These are phyloP conservation scores for Macrosteles quadrilineatus DNA, from an alignment of 1,140 invertebrate species.

Conservation along the genomic window DNA sequence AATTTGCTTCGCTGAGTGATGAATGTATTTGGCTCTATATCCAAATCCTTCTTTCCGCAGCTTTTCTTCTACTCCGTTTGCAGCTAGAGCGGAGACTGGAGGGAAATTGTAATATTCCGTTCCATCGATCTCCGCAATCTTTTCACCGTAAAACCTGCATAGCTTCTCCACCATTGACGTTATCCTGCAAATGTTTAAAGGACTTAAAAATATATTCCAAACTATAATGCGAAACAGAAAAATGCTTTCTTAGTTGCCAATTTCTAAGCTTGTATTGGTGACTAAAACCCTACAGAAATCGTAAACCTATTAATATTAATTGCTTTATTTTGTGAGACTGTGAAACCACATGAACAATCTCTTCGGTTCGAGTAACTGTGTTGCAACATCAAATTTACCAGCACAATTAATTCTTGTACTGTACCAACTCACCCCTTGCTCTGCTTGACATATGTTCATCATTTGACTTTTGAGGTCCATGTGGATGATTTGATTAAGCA, in stretches of 20 bases:
- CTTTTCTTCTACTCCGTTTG: conserved; percentile 64
- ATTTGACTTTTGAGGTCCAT: too few relatives aligned
- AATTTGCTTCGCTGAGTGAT: conserved; percentile 70
- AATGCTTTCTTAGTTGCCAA: conserved; percentile 12
- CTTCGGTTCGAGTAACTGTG: too few relatives aligned
- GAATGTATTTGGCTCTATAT: conserved; percentile 87
- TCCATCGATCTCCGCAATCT: conserved; percentile 68
- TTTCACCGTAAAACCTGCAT: conserved; percentile 76
- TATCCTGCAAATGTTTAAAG: conserved; percentile 62
- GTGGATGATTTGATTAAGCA: too few relatives aligned
- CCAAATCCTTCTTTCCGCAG: conserved; percentile 85
- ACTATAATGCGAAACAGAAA: conserved; percentile 16
- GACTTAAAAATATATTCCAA: conserved; percentile 29
- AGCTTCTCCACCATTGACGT: conserved; percentile 91
- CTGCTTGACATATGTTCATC: too few relatives aligned
- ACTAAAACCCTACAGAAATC: not conserved
- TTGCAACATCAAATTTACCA: too few relatives aligned
- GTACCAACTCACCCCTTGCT: too few relatives aligned
- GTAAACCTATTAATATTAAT: too few relatives aligned
- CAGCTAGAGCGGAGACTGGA: conserved; percentile 62
- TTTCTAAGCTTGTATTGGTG: not conserved
- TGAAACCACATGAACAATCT: too few relatives aligned
- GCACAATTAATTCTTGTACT: too few relatives aligned
- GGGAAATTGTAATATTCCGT: conserved; percentile 81
- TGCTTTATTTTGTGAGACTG: too few relatives aligned